These are phyloP conservation scores for Miichthys miiuy DNA, from an alignment of 2,797 vertebrate genomes.

Conservation along the genomic window DNA sequence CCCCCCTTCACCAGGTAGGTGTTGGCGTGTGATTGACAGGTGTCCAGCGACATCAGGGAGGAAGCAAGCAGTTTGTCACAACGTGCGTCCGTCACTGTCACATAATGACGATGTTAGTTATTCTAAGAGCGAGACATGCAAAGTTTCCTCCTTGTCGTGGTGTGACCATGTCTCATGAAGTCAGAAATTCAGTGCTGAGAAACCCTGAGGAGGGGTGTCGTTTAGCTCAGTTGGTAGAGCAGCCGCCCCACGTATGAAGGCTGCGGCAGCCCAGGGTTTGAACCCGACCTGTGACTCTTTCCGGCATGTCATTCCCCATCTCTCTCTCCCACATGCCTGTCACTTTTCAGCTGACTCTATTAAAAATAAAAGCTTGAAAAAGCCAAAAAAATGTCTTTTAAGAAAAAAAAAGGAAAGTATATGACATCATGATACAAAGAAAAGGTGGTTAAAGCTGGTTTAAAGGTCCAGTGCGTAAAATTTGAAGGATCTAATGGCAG, in stretches of 20 bases:
- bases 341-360: no score
- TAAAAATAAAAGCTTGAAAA: no score
- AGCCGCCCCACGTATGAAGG: no score
- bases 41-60: slow-evolving; percentile 69
- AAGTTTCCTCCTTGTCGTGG: slow-evolving; percentile 7
- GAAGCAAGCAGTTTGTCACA: slow-evolving; percentile 65
- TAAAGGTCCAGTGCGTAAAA: neutral
- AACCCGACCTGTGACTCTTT: no score
- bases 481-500: no score
- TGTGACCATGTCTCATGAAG: slow-evolving; percentile 16
- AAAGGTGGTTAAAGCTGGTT: neutral
- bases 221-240: no score
- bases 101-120: slow-evolving; percentile 63
- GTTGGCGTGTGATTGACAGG: slow-evolving; percentile 70
- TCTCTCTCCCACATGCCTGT: no score
- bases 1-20: slow-evolving; percentile 25
- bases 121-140: slow-evolving; percentile 39
- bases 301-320: no score
- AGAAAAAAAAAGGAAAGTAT: neutral
- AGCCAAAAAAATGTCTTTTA: no score
- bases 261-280: no score
- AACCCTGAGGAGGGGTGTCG: neutral
- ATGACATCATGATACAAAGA: neutral
- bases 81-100: slow-evolving; percentile 55
- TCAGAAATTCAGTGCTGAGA: neutral